These are phyloP conservation scores for Seladonia tumulorum DNA, from an alignment of 2,888 invertebrate species.

Conservation along the genomic window DNA sequence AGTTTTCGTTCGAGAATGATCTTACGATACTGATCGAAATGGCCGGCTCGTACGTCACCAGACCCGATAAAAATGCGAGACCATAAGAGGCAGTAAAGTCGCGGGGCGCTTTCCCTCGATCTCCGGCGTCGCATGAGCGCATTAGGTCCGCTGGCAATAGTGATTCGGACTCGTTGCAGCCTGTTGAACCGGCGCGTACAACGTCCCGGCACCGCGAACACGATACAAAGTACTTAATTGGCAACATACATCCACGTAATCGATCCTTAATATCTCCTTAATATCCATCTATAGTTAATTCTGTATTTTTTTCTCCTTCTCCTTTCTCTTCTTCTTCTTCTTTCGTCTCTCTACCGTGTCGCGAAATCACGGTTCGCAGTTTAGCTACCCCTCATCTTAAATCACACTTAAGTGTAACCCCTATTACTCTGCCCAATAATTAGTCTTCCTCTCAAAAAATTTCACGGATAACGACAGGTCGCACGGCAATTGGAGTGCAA, in stretches of 20 bases:
- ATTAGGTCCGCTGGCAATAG: background rate
- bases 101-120: too few relatives aligned
- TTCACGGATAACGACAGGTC: constrained; percentile 82
- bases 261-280: constrained; percentile 54
- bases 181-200: constrained; percentile 59
- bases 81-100: constrained; percentile 1
- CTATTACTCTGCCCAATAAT: constrained; percentile 73
- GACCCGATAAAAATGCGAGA: background rate
- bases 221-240: constrained; percentile 68
- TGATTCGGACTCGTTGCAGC: constrained; percentile 56
- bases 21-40: background rate
- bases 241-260: constrained; percentile 70
- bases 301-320: background rate
- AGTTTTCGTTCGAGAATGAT: background rate
- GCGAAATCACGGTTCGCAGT: constrained; percentile 6
- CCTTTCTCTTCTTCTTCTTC: background rate
- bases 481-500: constrained; percentile 80
- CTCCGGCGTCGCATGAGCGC: background rate
- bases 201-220: constrained; percentile 58
- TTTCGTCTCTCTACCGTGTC: background rate
- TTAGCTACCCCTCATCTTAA: constrained; percentile 15
- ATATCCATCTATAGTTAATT: constrained; percentile 32
- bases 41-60: background rate
- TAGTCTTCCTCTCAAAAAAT: constrained; percentile 77
- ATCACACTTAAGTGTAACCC: constrained; percentile 69